A percentile compares a stretch with the other conserved stretches of the same genome.
phyloP scores from a whole-genome alignment of 2,113 vertebrate species.

The Cyphomyrus discorhynchus region DNA sequence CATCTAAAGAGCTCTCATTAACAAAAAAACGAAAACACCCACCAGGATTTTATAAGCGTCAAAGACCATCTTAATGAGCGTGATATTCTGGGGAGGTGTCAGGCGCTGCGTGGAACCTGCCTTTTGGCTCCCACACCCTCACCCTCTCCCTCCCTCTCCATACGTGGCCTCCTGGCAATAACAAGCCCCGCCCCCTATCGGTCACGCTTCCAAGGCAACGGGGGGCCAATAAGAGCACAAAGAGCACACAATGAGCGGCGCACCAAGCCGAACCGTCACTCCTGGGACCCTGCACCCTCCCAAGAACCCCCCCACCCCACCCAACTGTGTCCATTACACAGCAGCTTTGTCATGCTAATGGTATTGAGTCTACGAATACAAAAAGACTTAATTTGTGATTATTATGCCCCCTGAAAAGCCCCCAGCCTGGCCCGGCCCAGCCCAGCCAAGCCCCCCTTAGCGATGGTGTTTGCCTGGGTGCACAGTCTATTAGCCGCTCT shows the following conservation, averaged over 20 bases:
- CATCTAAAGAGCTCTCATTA: slow-evolving; percentile 51
- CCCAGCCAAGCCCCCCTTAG: slow-evolving; percentile 51
- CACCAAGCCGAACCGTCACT: slow-evolving; percentile 69
- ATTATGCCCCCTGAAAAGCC: slow-evolving; percentile 39
- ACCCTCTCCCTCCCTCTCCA: background rate
- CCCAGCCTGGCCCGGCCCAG: slow-evolving; percentile 53
- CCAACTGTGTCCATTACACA: slow-evolving; percentile 85
- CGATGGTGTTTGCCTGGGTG: slow-evolving; percentile 37
- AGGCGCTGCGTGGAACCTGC: background rate
- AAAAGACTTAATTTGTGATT: slow-evolving; percentile 92
- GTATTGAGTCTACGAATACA: slow-evolving; percentile 86
- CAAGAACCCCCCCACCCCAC: slow-evolving; percentile 39
- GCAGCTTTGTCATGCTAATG: slow-evolving; percentile 93
- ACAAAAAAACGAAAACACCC: slow-evolving; percentile 23
- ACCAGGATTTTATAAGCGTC: background rate
- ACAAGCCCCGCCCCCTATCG: slow-evolving; percentile 79
- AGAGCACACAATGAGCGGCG: slow-evolving; percentile 74
- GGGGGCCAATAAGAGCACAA: slow-evolving; percentile 92
- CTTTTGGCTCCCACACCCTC: background rate
- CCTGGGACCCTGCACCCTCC: background rate
- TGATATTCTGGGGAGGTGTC: background rate
- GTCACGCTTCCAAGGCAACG: slow-evolving; percentile 78
- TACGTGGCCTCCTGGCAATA: slow-evolving; percentile 44
- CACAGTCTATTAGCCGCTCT: slow-evolving; percentile 72
- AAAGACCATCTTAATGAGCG: background rate